Evolutionary conservation across 2,113 vertebrate genomes (phyloP), one percentile per base, ranked within the genome.

Genomic region (Aplodontia rufa): DNA sequence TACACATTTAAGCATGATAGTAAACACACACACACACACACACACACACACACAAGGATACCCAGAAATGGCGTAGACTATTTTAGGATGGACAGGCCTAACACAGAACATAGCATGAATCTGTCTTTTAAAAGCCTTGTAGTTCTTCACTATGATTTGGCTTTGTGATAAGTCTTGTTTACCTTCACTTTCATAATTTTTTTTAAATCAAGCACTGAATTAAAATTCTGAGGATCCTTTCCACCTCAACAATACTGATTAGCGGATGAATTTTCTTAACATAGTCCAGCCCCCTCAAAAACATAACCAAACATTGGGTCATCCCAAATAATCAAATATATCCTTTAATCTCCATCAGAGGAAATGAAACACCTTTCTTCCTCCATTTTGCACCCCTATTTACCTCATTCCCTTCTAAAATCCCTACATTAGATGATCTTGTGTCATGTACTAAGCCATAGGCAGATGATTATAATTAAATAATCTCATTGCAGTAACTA

Each of bases 381-480:
- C 62, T 84, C 28, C 45, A 69, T 37, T 93, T 71, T 90, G 80
- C 83, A 88, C 82, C 91, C 47, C 60, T 76, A 28, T 87, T 92
- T 90, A 93, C 89, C 60, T 92, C 26, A 42, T 74, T 90, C 96
- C 87, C 40, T 90, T 95, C 74, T 91, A 32, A 69, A 97, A 45
- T 62, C 74, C 49, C 64, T 86, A 58, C 22, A 12, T 66, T 62
- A 97, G 95, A 97, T 98, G 93, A 97, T 84, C 74, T 74, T 72
- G 86, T 94, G 90, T 87, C 89, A 32, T 80, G 95, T 78, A 83
- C 97, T 97, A 97, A 97, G 93, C 97, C 91, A 58, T 62, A 35
- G 92, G 69, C 96, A 97, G 96, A 97, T 97, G 96, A 97, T 93
- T 86, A 82, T 97, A 97, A 97, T 97, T 97, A 91, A 95, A 97